These are phyloP conservation scores for Caenorhabditis virilis DNA, from an alignment of 2,888 invertebrate genomes.

Conservation along the genomic window DNA sequence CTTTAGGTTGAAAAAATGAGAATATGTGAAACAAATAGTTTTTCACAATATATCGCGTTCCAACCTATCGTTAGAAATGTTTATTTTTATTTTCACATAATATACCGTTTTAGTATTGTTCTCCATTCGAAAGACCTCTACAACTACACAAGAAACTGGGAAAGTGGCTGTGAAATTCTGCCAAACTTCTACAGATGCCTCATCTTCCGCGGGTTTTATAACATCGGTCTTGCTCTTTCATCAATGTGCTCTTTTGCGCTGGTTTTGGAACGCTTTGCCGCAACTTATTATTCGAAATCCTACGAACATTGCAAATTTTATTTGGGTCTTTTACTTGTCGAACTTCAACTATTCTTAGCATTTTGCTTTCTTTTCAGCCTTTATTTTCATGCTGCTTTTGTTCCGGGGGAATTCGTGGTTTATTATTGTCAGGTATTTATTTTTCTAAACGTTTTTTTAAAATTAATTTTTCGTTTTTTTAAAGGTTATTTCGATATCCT, in stretches of 20 bases:
- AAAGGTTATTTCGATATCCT: constrained; percentile 12
- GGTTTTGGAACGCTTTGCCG: constrained; percentile 11
- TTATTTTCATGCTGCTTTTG: constrained; percentile 15
- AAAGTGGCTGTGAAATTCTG: constrained; percentile 7
- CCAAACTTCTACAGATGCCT: constrained; percentile 22
- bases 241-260: constrained; percentile 18
- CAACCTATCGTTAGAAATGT: no score
- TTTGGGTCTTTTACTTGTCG: constrained; percentile 1
- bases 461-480: constrained; percentile 6
- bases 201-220: constrained; percentile 9
- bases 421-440: constrained; percentile 17
- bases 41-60: no score
- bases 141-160: background rate
- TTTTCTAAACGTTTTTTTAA: no score
- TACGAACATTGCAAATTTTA: constrained; percentile 11
- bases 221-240: constrained; percentile 16
- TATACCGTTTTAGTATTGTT: constrained; percentile 4
- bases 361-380: constrained; percentile 5
- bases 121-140: constrained; percentile 10
- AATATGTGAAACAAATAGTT: no score
- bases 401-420: constrained; percentile 3
- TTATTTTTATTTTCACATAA: no score
- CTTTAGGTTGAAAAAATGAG: no score
- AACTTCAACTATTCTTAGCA: constrained; percentile 8
- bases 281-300: background rate